Percentiles rank a stretch among this genome's conserved stretches.
These are phyloP conservation scores for Chroicocephalus ridibundus DNA, from an alignment of 2,113 vertebrate genomes.

Conservation along the genomic window DNA sequence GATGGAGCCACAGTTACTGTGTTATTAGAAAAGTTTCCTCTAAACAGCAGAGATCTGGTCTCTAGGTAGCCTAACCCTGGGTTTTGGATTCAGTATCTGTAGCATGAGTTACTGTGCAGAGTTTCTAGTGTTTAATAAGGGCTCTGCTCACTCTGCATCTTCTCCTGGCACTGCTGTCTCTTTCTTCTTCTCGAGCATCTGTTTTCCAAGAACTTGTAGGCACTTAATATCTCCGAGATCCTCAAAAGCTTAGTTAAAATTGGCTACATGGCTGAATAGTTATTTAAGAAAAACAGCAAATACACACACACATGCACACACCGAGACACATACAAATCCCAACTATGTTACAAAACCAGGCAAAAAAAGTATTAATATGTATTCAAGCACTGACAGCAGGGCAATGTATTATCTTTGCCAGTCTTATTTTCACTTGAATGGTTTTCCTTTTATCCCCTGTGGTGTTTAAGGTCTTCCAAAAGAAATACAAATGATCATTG, in stretches of 20 bases:
- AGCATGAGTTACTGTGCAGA: background rate
- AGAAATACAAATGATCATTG: conserved; percentile 66
- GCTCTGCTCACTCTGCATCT: background rate
- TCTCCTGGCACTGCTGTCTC: background rate
- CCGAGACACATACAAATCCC: background rate
- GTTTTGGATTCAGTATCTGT: background rate
- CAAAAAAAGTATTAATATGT: background rate
- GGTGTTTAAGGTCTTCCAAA: conserved; percentile 60
- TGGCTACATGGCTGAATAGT: background rate
- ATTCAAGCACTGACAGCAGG: conserved; percentile 42
- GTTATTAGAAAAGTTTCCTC: background rate
- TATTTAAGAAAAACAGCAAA: background rate
- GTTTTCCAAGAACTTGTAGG: background rate
- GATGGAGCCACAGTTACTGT: background rate
- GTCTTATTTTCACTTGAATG: conserved; percentile 59
- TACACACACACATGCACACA: background rate
- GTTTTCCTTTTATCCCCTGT: conserved; percentile 15
- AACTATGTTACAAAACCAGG: background rate
- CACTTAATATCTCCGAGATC: background rate
- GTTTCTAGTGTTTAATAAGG: background rate
- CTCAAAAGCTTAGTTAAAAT: background rate
- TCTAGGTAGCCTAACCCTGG: background rate
- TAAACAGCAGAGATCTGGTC: background rate
- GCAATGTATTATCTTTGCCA: background rate
- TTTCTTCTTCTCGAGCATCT: background rate